Evolutionary conservation across 2,113 vertebrate species (phyloP), one percentile per base, ranked within the genome.

Genomic region (Otocyon megalotis): DNA sequence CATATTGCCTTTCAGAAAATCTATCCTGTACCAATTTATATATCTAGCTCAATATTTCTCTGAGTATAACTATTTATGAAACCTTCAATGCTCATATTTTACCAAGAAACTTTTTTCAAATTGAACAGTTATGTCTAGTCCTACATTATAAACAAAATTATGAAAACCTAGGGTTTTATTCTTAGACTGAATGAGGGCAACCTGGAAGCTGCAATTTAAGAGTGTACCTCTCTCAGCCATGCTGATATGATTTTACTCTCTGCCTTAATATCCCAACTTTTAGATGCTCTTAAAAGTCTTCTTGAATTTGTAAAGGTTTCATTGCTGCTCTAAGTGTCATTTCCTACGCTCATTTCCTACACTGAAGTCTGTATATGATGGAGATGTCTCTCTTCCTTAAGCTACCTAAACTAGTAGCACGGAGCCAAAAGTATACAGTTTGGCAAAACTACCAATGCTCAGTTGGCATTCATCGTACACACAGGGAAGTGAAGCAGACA

Each of bases 1-100:
- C 26, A 74, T 69, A 53, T 84, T 91, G 2, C 74, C 58, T 91
- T 90, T 83, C 26, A 97, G 19, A 95, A 81, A 90, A 54, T 53
- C 72, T 92, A 67, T 37, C 53, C 26, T 63, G 2, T 63, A 65
- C 35, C 26, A 43, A 28, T 82, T 65, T 92, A 48, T 53, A 82
- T 24, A 43, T 14, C 30, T 32, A 93, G 63, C 30, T 69, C 14
- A 96, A 53, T 79, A 63, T 74, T 80, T 11, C 48, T 71, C 50
- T 62, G 28, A 84, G 8, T 84, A 24, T 10, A 96, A 79, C 16
- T 77, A 22, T 89, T 92, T 43, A 13, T 84, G 28, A n/a, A 43
- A 90, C 16, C 7, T 22, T 74, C 56, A 32, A 60, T 67, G 63
- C 2, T 79, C 16, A 58, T 62, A 84, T 88, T 93, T 92, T 87